A percentile compares a stretch with the other conserved stretches of the same genome.
These are phyloP conservation scores for Petaurus breviceps DNA, from an alignment of 2,113 vertebrate genomes.

Conservation along the genomic window DNA sequence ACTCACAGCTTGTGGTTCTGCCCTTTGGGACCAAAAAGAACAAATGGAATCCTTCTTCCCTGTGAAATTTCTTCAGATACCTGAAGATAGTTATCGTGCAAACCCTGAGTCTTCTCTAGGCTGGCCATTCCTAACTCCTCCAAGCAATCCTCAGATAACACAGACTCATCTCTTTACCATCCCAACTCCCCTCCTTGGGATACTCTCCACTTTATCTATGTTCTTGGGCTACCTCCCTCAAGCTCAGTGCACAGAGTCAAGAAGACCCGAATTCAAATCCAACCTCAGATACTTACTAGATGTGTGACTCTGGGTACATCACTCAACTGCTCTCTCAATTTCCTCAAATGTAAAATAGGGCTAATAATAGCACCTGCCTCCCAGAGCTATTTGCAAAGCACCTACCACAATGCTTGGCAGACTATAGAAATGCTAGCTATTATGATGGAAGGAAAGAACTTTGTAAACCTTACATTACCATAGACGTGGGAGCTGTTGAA, in stretches of 20 bases:
- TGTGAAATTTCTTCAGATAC: background rate
- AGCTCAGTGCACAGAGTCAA: background rate
- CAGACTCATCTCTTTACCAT: background rate
- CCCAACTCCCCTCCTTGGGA: background rate
- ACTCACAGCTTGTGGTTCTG: background rate
- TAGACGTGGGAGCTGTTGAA: background rate
- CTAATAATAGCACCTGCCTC: background rate
- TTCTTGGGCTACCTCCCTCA: background rate
- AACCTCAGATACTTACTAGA: background rate
- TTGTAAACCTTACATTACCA: too few species aligned
- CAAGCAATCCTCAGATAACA: background rate
- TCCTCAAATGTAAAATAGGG: background rate
- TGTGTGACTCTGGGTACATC: background rate
- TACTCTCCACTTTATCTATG: background rate
- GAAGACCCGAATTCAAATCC: slow-evolving; percentile 4
- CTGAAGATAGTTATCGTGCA: background rate
- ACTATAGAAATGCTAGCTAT: background rate
- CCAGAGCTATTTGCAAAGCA: background rate
- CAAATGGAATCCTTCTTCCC: background rate
- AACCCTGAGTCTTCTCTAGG: background rate
- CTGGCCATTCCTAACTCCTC: background rate
- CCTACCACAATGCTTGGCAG: background rate
- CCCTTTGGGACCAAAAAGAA: background rate
- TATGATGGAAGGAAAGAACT: background rate
- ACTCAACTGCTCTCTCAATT: background rate